These are phyloP conservation scores for Epinephelus fuscoguttatus DNA, from an alignment of 2,113 vertebrate species.

Conservation along the genomic window DNA sequence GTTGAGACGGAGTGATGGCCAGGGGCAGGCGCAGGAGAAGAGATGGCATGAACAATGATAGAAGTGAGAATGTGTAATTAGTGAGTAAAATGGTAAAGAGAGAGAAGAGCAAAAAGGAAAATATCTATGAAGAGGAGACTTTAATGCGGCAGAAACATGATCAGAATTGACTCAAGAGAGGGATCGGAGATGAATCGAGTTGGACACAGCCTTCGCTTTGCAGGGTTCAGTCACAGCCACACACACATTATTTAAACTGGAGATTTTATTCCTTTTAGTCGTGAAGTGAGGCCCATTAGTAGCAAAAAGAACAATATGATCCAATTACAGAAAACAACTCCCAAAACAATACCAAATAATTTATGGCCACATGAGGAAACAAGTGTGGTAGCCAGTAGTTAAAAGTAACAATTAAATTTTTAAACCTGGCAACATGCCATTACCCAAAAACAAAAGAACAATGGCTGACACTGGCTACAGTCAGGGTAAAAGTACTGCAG, in stretches of 20 bases:
- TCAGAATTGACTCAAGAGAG: not conserved
- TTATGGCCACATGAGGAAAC: not conserved
- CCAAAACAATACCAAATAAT: conserved; percentile 3
- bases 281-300: not conserved
- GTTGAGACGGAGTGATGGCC: conserved; percentile 33
- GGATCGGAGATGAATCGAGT: not conserved
- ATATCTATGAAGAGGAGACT: not conserved
- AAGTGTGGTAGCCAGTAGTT: not conserved
- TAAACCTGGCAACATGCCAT: not conserved
- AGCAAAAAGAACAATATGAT: conserved; percentile 14
- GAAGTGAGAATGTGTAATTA: conserved; percentile 38
- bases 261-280: not conserved
- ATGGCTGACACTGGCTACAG: not conserved
- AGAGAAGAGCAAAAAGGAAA: not conserved
- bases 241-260: not conserved
- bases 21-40: conserved; percentile 13
- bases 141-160: not conserved
- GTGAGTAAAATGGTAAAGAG: not conserved
- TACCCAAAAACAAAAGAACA: not conserved
- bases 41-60: conserved; percentile 26
- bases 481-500: not conserved
- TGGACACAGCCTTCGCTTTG: not conserved
- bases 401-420: not conserved
- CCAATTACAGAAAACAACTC: not conserved
- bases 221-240: not conserved